Base-by-base conservation (phyloP, 2,888 invertebrate species). In the Azorinus chamasolen region DNA sequence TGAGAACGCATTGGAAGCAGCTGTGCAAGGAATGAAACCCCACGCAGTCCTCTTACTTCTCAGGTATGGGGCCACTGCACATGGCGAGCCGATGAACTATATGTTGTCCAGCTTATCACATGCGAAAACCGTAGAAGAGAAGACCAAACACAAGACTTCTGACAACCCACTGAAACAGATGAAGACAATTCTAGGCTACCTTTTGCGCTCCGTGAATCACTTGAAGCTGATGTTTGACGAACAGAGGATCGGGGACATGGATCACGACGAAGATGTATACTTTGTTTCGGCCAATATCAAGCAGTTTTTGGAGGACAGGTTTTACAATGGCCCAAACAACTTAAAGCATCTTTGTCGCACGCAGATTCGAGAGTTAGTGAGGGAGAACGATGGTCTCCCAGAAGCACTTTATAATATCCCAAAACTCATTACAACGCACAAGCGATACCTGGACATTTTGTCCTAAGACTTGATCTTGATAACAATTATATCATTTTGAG, bases 391-490 rank as follows among this genome's bases (percentile, higher is more conserved):
- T 24, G 24, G 22, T 12, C 24, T 77, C 24, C 79, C 83, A 4
- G 62, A 61, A 0, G 77, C 71, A 16, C 61, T 83, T 14, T 24
- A 71, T 12, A 61, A 53, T 6, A 59, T 83, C 0, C 79, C 76
- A 8, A 73, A 51, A 46, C 25, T 72, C 4, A 64, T 59, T 22
- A 64, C 64, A 0, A 24, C 53, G 6, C 71, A 72, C 43, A 72
- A 72, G 27, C 41, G 64, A 10, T 79, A 97, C 90, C 95, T 97
- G 12, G 78, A 85, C 24, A 59, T 83, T 1, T 24, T 79, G 16
- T 8, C 64, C 10, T 32, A 32, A 32, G 10, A 4, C 4, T 10
- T 32, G 32, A 32, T 6, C 5, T 32, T 32, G 32, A n/a, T n/a
- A n/a, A n/a, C n/a, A n/a, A 32, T 32, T 10, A 32, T 32, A 32